phyloP scores from a whole-genome alignment of 1,140 invertebrate species.

The Drosophila simulans region DNA sequence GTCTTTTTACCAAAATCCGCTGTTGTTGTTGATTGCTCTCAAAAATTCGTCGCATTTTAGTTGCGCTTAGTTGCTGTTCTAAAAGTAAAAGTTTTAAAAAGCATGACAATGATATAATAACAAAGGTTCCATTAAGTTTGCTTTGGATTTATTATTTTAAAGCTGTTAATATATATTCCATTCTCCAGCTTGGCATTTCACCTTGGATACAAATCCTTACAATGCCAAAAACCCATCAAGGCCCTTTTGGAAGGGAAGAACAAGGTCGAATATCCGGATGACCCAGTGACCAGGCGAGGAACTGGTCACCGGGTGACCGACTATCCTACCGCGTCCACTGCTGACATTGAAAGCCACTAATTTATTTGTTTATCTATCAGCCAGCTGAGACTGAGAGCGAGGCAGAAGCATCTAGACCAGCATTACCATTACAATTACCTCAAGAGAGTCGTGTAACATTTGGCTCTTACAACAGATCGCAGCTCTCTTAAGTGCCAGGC shows the following conservation, averaged over 20 bases:
- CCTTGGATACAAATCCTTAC: conserved; percentile 1
- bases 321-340: conserved; percentile 21
- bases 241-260: background rate
- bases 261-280: conserved; percentile 8
- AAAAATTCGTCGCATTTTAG: background rate
- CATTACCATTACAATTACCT: background rate
- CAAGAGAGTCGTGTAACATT: conserved; percentile 25
- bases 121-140: background rate
- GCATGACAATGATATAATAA: background rate
- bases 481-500: conserved; percentile 34
- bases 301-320: conserved; percentile 37
- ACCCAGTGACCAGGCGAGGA: conserved; percentile 26
- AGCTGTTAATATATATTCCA: background rate
- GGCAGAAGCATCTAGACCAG: conserved; percentile 3
- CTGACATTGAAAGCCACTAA: conserved; percentile 49
- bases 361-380: conserved; percentile 55
- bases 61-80: background rate
- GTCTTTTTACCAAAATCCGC: conserved; percentile 10
- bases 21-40: conserved; percentile 8
- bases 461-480: conserved; percentile 6
- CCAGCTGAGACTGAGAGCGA: background rate
- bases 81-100: too few species aligned
- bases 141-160: background rate
- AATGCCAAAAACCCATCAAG: conserved; percentile 1
- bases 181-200: background rate